Evolutionary conservation across 2,797 vertebrate genomes (phyloP).

Genomic region (Vultur gryphus): DNA sequence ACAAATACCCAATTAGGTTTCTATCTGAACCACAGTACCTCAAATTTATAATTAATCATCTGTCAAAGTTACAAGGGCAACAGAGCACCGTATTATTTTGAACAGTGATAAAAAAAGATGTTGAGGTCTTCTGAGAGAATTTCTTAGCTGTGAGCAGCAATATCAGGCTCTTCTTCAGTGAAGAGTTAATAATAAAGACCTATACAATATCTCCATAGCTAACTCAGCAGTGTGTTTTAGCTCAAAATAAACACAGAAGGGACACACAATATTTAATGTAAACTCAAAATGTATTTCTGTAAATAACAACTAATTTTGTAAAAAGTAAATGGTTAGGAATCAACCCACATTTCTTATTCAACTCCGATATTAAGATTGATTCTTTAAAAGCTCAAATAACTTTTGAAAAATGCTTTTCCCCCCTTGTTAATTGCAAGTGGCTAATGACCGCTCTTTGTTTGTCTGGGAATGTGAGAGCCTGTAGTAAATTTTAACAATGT

Average conservation of each 20-base stretch:
- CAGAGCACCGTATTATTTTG: conserved; percentile 8
- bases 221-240: neutral
- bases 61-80: conserved; percentile 56
- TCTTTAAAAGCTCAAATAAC: neutral
- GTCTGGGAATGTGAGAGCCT: neutral
- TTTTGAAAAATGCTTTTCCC: neutral
- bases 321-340: neutral
- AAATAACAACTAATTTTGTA: neutral
- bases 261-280: neutral
- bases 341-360: neutral
- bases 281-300: neutral
- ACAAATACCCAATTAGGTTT: conserved; percentile 67
- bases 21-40: conserved; percentile 29
- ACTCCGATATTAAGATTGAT: neutral
- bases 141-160: neutral
- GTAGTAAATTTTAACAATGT: neutral
- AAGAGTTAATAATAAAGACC: neutral
- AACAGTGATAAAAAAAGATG: neutral
- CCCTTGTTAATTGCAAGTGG: neutral
- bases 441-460: neutral
- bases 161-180: neutral
- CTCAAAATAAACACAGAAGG: neutral
- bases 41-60: conserved; percentile 67
- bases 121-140: neutral
- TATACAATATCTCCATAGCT: neutral